Evolutionary conservation across 2,888 invertebrate genomes (phyloP).

Genomic region (Caenorhabditis virilis): DNA sequence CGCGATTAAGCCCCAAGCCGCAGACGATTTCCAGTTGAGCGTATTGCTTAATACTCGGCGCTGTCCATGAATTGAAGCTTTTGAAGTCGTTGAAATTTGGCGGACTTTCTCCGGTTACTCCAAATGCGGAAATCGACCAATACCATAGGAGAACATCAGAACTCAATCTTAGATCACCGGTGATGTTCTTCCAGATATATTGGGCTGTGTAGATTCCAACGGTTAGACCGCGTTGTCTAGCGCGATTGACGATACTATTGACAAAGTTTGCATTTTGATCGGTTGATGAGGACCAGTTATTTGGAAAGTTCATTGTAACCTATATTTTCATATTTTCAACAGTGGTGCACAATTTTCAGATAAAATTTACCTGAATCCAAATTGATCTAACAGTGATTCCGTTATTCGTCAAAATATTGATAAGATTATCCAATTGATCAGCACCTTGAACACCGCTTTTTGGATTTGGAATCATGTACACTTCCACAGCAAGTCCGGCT

Average conservation of each 20-base stretch:
- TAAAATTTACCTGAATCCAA: slow-evolving; percentile 44
- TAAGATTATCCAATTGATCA: slow-evolving; percentile 34
- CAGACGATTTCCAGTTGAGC: slow-evolving; percentile 33
- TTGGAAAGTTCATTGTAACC: too few relatives aligned
- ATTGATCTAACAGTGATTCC: slow-evolving; percentile 36
- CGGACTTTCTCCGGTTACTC: slow-evolving; percentile 37
- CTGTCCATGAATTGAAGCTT: slow-evolving; percentile 32
- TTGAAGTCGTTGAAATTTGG: slow-evolving; percentile 38
- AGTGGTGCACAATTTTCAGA: slow-evolving; percentile 10
- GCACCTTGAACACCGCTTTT: slow-evolving; percentile 16
- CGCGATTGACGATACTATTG: slow-evolving; percentile 32
- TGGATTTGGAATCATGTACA: slow-evolving; percentile 47
- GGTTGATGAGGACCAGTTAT: slow-evolving; percentile 29
- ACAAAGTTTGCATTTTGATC: slow-evolving; percentile 33
- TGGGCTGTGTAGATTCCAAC: slow-evolving; percentile 42
- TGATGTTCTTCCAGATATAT: slow-evolving; percentile 41
- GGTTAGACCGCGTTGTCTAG: slow-evolving; percentile 26
- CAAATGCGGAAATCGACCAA: slow-evolving; percentile 35
- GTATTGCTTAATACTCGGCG: slow-evolving; percentile 34
- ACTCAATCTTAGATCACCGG: slow-evolving; percentile 22
- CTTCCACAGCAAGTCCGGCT: slow-evolving; percentile 44
- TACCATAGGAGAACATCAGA: slow-evolving; percentile 41
- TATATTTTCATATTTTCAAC: too few relatives aligned
- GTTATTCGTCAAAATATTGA: slow-evolving; percentile 22
- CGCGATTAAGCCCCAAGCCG: slow-evolving; percentile 26